Base-by-base conservation (phyloP, 2,888 invertebrate genomes). In the Microdon myrmicae region DNA sequence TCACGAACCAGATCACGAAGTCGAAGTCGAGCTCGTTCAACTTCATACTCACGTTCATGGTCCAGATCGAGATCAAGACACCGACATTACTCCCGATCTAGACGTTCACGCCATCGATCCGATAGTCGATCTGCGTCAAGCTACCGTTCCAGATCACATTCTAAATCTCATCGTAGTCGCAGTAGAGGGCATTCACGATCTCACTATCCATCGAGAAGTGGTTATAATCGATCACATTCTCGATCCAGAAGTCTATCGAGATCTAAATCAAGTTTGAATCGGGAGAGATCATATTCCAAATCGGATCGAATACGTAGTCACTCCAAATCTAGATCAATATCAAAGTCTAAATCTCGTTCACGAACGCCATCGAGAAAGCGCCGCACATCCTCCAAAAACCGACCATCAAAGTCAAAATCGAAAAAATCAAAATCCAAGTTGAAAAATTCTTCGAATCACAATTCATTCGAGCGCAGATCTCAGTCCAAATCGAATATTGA, bases 101-200 rank as follows among this genome's bases (percentile, higher is more conserved):
- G 68, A 34, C 74, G 76, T 17, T 74, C 75, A 6, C 73, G 73
- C n/a, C 75, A 78, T 19, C 75, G 77, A 34, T 78, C 80, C 0
- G 71, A 73, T 44, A 71, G 79, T 5, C 66, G 70, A 22, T 69
- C 71, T 19, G 68, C 71, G 13, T 72, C 73, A 23, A 73, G 68
- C 68, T 72, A 76, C 2, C 71, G 79, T 51, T 75, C 79, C 20
- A 76, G 81, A 39, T 80, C 78, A 5, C 75, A 80, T 9, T 77
- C 78, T 12, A 72, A 79, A 7, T 78, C 81, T 17, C 51, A 48
- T 16, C 67, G 59, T 16, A 67, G 68, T 4, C 70, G 69, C 8
- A 69, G 68, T 1, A 58, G 67, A 9, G 68, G 69, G 4, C 70
- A 68, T 13, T 64, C 70, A 1, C 74, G 78, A 4, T 67, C 70